phyloP scores from a whole-genome alignment of 2,113 vertebrate species.

The Pimephales promelas region DNA sequence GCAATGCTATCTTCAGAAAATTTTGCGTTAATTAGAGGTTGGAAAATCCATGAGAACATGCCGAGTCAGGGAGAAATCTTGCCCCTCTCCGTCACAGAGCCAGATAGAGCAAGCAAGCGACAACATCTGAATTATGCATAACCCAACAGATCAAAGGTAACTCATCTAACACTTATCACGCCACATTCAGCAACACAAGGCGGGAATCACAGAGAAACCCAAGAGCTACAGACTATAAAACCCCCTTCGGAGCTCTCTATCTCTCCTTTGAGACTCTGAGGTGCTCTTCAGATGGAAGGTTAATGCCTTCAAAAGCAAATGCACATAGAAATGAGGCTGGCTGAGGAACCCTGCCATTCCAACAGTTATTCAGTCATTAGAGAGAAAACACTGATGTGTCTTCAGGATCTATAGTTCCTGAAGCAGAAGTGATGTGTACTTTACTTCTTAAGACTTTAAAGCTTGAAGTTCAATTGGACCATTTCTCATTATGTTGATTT shows the following conservation, averaged over 20 bases:
- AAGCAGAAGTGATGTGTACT: slow-evolving; percentile 6
- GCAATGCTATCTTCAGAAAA: slow-evolving; percentile 59
- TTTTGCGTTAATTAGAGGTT: slow-evolving; percentile 60
- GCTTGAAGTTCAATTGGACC: neutral
- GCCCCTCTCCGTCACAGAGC: neutral
- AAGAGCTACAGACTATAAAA: slow-evolving; percentile 8
- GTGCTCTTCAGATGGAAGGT: neutral
- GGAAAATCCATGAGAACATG: slow-evolving; percentile 45
- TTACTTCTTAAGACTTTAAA: neutral
- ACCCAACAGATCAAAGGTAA: slow-evolving; percentile 46
- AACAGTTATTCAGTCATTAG: neutral
- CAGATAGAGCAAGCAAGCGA: slow-evolving; percentile 24
- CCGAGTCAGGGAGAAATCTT: slow-evolving; percentile 17
- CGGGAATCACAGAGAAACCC: slow-evolving; percentile 22
- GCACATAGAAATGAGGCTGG: neutral
- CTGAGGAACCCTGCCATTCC: neutral
- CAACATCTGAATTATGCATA: slow-evolving; percentile 47
- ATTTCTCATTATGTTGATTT: neutral
- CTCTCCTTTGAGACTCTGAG: neutral
- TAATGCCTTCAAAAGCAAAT: neutral
- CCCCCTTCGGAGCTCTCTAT: neutral
- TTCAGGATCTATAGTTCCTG: neutral
- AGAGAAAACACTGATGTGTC: neutral
- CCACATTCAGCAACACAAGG: slow-evolving; percentile 4
- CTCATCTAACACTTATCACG: slow-evolving; percentile 33